Evolutionary conservation across 2,797 vertebrate genomes (phyloP).

Genomic region (Ctenosaura bakeri): DNA sequence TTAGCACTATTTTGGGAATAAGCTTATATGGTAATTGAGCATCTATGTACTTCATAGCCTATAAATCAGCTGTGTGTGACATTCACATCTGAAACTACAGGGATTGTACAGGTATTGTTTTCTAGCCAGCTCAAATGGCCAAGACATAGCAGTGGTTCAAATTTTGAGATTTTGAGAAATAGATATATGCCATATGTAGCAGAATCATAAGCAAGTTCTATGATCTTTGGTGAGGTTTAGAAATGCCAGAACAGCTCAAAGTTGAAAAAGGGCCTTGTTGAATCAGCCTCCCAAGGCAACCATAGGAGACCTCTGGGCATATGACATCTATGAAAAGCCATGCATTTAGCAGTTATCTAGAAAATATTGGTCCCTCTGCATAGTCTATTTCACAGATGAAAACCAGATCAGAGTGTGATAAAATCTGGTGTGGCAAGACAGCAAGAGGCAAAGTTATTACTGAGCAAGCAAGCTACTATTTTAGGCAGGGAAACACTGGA

Average conservation of each 20-base stretch:
- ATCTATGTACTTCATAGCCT: neutral
- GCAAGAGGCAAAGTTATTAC: no score
- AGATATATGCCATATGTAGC: neutral
- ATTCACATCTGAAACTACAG: neutral
- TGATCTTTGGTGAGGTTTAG: neutral
- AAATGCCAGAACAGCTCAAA: neutral
- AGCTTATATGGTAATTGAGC: neutral
- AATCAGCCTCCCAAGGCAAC: neutral
- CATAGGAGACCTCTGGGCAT: neutral
- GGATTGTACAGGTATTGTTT: neutral
- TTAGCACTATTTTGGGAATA: neutral
- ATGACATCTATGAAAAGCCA: neutral
- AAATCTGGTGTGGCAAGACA: no score
- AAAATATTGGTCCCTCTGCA: neutral
- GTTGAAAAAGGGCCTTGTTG: neutral
- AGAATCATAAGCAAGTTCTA: neutral
- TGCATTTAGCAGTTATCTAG: neutral
- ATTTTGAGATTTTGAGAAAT: neutral
- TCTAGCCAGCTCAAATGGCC: neutral
- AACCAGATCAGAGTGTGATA: no score
- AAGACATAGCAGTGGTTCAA: neutral
- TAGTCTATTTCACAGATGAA: no score
- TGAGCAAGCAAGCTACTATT: no score
- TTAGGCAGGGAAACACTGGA: no score
- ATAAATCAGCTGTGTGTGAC: neutral